These are phyloP conservation scores for Acanthiza pusilla DNA, from an alignment of 2,797 vertebrate species.

Conservation along the genomic window DNA sequence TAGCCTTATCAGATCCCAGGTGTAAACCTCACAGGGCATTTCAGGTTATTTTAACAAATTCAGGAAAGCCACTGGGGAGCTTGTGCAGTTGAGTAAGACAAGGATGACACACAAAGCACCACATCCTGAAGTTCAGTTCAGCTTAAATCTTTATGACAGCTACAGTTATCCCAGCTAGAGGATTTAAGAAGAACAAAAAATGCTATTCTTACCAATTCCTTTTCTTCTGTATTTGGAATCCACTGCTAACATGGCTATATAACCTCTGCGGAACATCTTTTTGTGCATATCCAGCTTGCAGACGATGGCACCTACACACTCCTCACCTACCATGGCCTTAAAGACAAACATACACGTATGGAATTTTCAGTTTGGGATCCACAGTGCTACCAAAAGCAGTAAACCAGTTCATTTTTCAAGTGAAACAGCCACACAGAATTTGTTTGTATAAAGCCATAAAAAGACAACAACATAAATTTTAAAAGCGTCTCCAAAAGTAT, in stretches of 20 bases:
- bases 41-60: neutral
- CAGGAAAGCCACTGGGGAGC: neutral
- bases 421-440: neutral
- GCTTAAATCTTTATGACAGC: neutral
- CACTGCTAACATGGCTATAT: constrained; percentile 99
- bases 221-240: constrained; percentile 99
- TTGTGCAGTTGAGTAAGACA: neutral
- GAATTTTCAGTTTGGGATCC: constrained; percentile 53
- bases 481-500: rapidly evolving
- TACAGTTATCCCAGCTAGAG: constrained; percentile 14
- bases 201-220: constrained; percentile 92
- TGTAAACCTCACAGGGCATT: neutral
- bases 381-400: constrained; percentile 39
- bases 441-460: neutral
- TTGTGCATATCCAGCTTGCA: constrained; percentile 99
- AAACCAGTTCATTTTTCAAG: constrained; percentile 26
- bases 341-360: constrained; percentile 75
- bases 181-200: constrained; percentile 19
- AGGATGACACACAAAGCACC: neutral
- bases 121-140: neutral
- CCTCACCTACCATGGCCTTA: constrained; percentile 98
- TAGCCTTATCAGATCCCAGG: neutral
- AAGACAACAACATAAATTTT: neutral
- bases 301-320: constrained; percentile 99
- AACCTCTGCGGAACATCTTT: constrained; percentile 99